Percentiles rank a stretch among this genome's conserved stretches.
Conservation (phyloP, 2,113 vertebrate genomes). For the Sula dactylatra region DNA sequence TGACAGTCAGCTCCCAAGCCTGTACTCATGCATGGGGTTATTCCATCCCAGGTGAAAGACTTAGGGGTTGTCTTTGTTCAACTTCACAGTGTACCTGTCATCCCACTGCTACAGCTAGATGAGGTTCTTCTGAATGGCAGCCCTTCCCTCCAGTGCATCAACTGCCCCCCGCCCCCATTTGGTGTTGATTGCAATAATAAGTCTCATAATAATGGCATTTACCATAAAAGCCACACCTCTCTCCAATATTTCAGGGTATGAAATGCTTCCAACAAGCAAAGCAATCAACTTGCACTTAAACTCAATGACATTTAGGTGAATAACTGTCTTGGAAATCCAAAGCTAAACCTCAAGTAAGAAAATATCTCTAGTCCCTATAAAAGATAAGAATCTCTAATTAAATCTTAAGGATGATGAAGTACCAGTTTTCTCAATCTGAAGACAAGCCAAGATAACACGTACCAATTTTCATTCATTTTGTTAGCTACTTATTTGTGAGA, state of each 20-base stretch:
- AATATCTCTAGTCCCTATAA: background rate
- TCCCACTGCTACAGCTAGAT: background rate
- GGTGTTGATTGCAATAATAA: background rate
- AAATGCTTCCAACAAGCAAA: background rate
- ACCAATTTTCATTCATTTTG: background rate
- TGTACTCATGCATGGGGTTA: background rate
- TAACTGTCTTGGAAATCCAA: background rate
- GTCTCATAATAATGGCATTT: background rate
- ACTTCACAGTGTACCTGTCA: background rate
- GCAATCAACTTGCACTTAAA: background rate
- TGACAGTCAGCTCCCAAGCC: background rate
- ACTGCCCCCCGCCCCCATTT: rapidly evolving
- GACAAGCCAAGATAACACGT: background rate
- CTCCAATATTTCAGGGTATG: background rate
- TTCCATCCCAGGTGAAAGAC: background rate
- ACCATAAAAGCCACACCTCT: background rate
- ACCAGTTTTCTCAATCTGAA: background rate
- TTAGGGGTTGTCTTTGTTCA: background rate
- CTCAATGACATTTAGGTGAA: background rate
- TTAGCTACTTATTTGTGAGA: background rate
- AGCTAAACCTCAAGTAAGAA: background rate
- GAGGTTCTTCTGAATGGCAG: background rate
- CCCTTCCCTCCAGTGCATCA: background rate
- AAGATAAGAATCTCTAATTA: background rate
- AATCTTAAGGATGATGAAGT: background rate